phyloP scores from a whole-genome alignment of 2,113 vertebrate species.

The Leuciscus idus region DNA sequence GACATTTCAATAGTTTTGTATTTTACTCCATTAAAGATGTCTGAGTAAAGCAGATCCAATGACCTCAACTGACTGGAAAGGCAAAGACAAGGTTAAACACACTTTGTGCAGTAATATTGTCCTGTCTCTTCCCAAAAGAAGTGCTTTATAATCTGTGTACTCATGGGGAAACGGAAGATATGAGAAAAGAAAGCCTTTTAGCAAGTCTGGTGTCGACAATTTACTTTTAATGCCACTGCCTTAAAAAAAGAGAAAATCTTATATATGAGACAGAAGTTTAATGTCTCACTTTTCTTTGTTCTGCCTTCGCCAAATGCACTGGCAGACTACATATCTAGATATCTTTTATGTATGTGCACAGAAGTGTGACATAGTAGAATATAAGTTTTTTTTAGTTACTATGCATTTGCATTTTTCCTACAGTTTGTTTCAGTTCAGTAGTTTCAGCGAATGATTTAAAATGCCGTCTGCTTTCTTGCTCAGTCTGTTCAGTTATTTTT shows the following conservation, averaged over 20 bases:
- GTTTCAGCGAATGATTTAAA: neutral
- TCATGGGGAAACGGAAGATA: conserved; percentile 2
- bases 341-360: neutral
- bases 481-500: neutral
- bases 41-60: neutral
- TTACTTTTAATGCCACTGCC: neutral
- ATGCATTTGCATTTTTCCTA: neutral
- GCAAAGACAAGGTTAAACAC: conserved; percentile 20
- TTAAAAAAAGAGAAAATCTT: neutral
- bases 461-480: neutral
- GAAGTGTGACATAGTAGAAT: neutral
- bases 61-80: neutral
- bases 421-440: conserved; percentile 7
- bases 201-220: neutral
- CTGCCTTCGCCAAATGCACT: neutral
- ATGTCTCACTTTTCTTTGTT: neutral
- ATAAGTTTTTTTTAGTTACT: conserved; percentile 1
- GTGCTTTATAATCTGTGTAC: conserved; percentile 6
- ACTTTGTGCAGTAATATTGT: conserved; percentile 3
- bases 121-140: neutral
- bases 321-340: neutral
- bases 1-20: neutral
- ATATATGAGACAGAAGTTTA: neutral
- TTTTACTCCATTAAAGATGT: neutral
- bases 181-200: neutral